These are phyloP conservation scores for Botia kubotai DNA, from an alignment of 2,797 vertebrate genomes.

Conservation along the genomic window DNA sequence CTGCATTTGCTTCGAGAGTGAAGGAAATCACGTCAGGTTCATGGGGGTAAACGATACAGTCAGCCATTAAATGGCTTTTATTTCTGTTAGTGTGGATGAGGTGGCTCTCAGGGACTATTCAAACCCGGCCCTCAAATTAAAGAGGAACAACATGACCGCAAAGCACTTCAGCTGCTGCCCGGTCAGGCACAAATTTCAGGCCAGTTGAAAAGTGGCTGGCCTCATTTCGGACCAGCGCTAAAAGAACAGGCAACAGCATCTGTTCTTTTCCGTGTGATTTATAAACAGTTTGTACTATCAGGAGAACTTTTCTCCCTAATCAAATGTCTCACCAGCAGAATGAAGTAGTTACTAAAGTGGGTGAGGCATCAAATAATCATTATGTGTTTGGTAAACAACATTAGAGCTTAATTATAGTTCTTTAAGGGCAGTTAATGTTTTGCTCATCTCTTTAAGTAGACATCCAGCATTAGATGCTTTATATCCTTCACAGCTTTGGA, in stretches of 20 bases:
- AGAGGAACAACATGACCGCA: slow-evolving; percentile 71
- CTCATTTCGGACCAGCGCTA: background rate
- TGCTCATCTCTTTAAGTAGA: slow-evolving; percentile 4
- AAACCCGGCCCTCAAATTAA: slow-evolving; percentile 69
- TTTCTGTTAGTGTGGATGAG: slow-evolving; percentile 74
- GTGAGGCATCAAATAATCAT: slow-evolving; percentile 37
- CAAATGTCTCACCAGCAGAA: background rate
- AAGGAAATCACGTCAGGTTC: slow-evolving; percentile 63
- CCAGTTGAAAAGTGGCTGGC: background rate
- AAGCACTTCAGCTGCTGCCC: slow-evolving; percentile 48
- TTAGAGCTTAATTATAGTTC: slow-evolving; percentile 35
- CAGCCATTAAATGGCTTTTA: slow-evolving; percentile 76
- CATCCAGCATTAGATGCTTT: background rate
- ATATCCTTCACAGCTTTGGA: background rate
- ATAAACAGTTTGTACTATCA: slow-evolving; percentile 2
- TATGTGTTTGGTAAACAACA: slow-evolving; percentile 44
- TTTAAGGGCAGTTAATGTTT: slow-evolving; percentile 4
- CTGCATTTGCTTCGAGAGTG: slow-evolving; percentile 75
- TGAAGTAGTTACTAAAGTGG: slow-evolving; percentile 19
- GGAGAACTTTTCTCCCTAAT: background rate
- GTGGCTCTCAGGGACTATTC: slow-evolving; percentile 69
- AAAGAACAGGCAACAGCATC: background rate
- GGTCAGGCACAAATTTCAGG: background rate
- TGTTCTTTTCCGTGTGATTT: background rate
- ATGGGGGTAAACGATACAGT: slow-evolving; percentile 75